Evolutionary conservation across 2,888 invertebrate genomes (phyloP), one percentile per base, ranked within the genome.

Genomic region (Poecilobothrus nobilitatus): DNA sequence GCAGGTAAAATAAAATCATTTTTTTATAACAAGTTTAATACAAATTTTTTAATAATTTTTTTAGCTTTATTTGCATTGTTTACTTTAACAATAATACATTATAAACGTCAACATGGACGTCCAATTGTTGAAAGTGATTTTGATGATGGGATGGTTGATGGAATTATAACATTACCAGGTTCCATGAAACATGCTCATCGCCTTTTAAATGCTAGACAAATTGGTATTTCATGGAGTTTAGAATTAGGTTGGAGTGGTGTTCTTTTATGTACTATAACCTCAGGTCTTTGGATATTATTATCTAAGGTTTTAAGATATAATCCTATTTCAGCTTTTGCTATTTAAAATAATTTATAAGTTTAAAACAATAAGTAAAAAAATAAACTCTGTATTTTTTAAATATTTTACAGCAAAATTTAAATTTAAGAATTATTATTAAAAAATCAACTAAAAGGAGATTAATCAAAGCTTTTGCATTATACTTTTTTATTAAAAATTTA

Each of bases 271-370:
- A 88, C 91, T 2, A 87, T 92, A 67, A 91, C 95, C 0, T 91
- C 92, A 0, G 84, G 92, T 21, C 84, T 94, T 15, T 95, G 95
- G 95, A 92, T 95, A 73, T 82, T 94, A 68, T 84, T 95, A 20
- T 93, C 94, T 27, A 94, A 94, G 83, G 92, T 94, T 76, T 92
- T 95, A 91, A 86, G 95, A 76, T 93, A 92, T 80, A 92, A 91
- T 79, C 92, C 92, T 44, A 88, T 92, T 76, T 88, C 91, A 10
- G 86, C 89, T 73, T 88, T 91, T 65, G 34, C 64, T 6, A 65
- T 65, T 3, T 65, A 34, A 65, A 65, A 18, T 65, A 5, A 37
- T 6, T 53, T 18, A 2, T 18, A 6, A 18, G 15, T n/a, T 53
- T 53, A 18, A 18, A 18, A 12, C 2, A 41, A 41, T 8, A 18